phyloP scores from a whole-genome alignment of 2,888 invertebrate genomes.

The Prenolepis imparis region DNA sequence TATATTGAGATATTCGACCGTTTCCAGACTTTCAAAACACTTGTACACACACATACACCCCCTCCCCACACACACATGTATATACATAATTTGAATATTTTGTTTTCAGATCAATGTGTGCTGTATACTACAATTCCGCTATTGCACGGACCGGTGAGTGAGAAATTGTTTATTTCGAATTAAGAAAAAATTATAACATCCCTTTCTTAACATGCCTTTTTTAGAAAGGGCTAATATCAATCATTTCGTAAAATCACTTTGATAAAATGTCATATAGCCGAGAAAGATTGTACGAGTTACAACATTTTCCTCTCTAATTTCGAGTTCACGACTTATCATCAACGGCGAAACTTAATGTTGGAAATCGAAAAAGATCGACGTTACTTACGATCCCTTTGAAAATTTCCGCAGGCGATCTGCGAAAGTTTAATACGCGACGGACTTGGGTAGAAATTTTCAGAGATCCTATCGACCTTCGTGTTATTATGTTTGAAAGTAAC shows the following conservation, averaged over 20 bases:
- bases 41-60: too few relatives aligned
- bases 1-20: too few relatives aligned
- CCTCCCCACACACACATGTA: too few relatives aligned
- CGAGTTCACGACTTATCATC: conserved; percentile 11
- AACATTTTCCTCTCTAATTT: conserved; percentile 8
- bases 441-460: conserved; percentile 44
- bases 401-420: conserved; percentile 24
- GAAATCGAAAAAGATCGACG: conserved; percentile 45
- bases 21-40: too few relatives aligned
- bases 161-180: too few relatives aligned
- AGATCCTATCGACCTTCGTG: conserved; percentile 40
- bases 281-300: conserved; percentile 8
- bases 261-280: not conserved
- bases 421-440: conserved; percentile 29
- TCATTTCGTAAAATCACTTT: not conserved
- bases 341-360: conserved; percentile 59
- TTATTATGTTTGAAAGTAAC: conserved; percentile 48
- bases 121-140: too few relatives aligned
- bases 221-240: not conserved
- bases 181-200: too few relatives aligned
- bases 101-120: too few relatives aligned
- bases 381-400: conserved; percentile 20
- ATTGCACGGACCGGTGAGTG: too few relatives aligned
- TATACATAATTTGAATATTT: too few relatives aligned
- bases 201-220: too few relatives aligned